phyloP scores from a whole-genome alignment of 92 coral and sea anemone species.

The Epizoanthus fatuus region DNA sequence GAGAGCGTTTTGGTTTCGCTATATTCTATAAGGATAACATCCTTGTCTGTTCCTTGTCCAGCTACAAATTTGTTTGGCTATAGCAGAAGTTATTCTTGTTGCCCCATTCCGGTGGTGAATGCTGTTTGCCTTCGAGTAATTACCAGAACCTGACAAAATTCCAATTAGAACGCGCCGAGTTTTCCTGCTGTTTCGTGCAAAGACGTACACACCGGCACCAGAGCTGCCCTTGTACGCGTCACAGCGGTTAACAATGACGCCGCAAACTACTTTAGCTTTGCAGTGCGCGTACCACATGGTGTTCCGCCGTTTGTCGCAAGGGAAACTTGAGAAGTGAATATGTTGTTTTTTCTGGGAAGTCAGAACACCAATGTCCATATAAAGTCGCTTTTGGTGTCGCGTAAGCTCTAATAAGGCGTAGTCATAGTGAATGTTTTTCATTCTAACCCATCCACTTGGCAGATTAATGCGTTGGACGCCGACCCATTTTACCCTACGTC shows the following conservation, averaged over 20 bases:
- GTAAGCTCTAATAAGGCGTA: constrained; percentile 69
- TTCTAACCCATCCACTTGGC: constrained; percentile 69
- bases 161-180: constrained; percentile 69
- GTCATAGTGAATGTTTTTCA: constrained; percentile 48
- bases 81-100: constrained; percentile 70
- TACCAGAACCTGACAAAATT: constrained; percentile 76
- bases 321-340: constrained; percentile 71
- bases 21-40: background rate
- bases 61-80: constrained; percentile 74
- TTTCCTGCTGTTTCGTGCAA: constrained; percentile 7
- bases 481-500: constrained; percentile 50
- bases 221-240: constrained; percentile 74
- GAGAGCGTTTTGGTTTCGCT: background rate
- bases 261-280: constrained; percentile 36
- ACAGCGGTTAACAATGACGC: constrained; percentile 67
- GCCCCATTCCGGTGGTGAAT: constrained; percentile 70
- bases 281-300: constrained; percentile 75
- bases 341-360: constrained; percentile 1
- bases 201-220: constrained; percentile 72
- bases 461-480: constrained; percentile 60
- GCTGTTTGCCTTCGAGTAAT: constrained; percentile 31
- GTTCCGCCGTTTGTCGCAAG: constrained; percentile 63
- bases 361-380: constrained; percentile 17
- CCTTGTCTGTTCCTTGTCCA: constrained; percentile 57
- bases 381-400: constrained; percentile 29